Base-by-base conservation (phyloP, 1,140 invertebrate species). In the Hycleus phaleratus region DNA sequence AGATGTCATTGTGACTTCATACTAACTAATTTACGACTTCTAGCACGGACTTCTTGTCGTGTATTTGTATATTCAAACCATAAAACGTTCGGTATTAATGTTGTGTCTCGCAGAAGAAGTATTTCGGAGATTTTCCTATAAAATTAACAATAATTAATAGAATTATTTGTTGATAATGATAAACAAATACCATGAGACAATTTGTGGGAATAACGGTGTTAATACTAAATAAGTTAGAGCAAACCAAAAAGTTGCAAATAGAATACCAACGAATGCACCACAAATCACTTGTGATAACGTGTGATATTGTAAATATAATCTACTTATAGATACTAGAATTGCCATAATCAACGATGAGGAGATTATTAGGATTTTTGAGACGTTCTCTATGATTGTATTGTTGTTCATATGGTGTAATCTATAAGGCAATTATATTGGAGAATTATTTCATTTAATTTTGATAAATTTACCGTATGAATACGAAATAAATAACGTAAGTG, bases 11-110 rank as follows among this genome's bases (percentile, higher is more conserved):
- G 91, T 7, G 86, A 88, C 77, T 93, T 93, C 78, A 91, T 84
- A 7, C 87, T 88, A 1, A 88, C 86, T 59, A 92, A 77, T 75
- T 95, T 95, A 62, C 91, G 78, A 47, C 87, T 86, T 67, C 88
- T 81, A 26, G 85, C 85, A 66, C 87, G 83, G 8, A 85, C 83
- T 73, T 93, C 91, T 66, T 87, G 85, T 58, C 91, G 75, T 48
- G 87, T 86, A 50, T 86, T 90, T n/a, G 89, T 93, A 71, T 95
- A 96, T 70, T 95, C 93, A 72, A 96, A 96, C 91, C 92, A 95
- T 53, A 95, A 72, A 5, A 95, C 87, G 72, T 96, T 95, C 9
- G 93, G 93, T 73, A 96, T 96, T 26, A 95, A 75, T 5, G 92
- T 93, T 45, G 91, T 92, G 68, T 95, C 93, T 63, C 92, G 79